A percentile compares a stretch with the other conserved stretches of the same genome.
Conservation (phyloP, 1,140 invertebrate species). For the Lethrus apterus region DNA sequence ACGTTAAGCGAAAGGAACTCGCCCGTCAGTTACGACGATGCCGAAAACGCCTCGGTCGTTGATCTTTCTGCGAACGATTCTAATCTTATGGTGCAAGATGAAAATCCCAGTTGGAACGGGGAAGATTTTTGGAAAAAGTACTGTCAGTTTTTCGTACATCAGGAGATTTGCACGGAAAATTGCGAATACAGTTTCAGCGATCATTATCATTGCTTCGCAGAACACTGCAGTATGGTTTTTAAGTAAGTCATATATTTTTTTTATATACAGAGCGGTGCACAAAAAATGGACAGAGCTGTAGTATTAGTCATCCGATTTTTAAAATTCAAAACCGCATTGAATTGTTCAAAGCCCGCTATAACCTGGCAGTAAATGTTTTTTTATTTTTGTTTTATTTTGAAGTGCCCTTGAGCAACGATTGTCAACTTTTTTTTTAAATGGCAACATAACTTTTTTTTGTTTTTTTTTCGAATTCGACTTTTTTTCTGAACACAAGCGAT, state of each 20-base stretch:
- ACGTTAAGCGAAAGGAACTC: slow-evolving; percentile 38
- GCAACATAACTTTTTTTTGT: no score
- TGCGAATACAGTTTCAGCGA: slow-evolving; percentile 65
- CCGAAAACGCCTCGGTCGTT: slow-evolving; percentile 34
- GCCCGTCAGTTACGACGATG: slow-evolving; percentile 37
- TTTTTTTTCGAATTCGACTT: no score
- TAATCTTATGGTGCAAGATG: slow-evolving; percentile 22
- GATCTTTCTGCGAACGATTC: slow-evolving; percentile 39
- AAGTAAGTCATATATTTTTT: slow-evolving; percentile 48
- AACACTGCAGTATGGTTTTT: slow-evolving; percentile 60
- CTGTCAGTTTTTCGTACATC: slow-evolving; percentile 47
- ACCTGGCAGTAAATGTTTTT: background rate
- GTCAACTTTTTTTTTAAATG: no score
- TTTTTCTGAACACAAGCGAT: no score
- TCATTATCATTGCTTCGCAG: slow-evolving; percentile 71
- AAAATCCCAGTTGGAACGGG: slow-evolving; percentile 29
- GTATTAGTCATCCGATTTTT: no score
- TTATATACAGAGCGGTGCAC: no score
- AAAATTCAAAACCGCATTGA: no score
- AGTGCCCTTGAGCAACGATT: no score
- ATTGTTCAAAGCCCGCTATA: no score
- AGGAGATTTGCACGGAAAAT: slow-evolving; percentile 51
- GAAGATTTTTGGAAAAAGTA: slow-evolving; percentile 57
- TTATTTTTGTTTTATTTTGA: slow-evolving; percentile 1
- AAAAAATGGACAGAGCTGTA: no score